Percentiles rank a stretch among this genome's conserved stretches.
phyloP scores from a whole-genome alignment of 2,113 vertebrate genomes.

The Oncorhynchus mykiss region DNA sequence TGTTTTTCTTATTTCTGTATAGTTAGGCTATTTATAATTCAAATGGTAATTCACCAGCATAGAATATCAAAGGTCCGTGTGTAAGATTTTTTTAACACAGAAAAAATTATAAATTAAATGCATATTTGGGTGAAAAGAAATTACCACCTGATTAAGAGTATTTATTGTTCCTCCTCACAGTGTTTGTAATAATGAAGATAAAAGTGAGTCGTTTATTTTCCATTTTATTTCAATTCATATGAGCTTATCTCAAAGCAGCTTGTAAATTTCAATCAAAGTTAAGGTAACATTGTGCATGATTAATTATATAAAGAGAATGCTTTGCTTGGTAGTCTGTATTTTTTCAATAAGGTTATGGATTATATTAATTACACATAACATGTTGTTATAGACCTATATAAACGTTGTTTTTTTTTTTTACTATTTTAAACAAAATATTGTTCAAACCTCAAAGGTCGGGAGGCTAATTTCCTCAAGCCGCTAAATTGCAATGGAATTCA shows the following conservation, averaged over 20 bases:
- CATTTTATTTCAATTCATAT: background rate
- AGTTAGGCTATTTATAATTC: constrained; percentile 70
- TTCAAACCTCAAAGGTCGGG: background rate
- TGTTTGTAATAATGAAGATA: background rate
- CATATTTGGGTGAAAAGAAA: background rate
- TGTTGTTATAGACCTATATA: too few relatives aligned
- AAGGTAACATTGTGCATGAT: too few relatives aligned
- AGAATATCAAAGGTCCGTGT: constrained; percentile 52
- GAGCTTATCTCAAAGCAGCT: background rate
- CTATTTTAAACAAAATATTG: background rate
- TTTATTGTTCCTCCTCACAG: background rate
- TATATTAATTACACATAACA: background rate
- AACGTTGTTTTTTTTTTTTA: too few relatives aligned
- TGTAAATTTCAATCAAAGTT: background rate
- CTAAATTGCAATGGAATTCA: constrained; percentile 18
- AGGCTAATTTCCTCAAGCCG: background rate
- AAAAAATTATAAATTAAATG: constrained; percentile 21
- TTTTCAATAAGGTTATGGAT: background rate
- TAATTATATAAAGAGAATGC: background rate
- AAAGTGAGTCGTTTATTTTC: background rate
- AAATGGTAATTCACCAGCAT: constrained; percentile 61
- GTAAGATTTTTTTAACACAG: constrained; percentile 27
- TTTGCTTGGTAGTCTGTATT: too few relatives aligned
- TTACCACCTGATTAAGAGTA: background rate
- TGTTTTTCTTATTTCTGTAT: constrained; percentile 62